A percentile compares a stretch with the other conserved stretches of the same genome.
phyloP scores from a whole-genome alignment of 1,140 invertebrate species.

The Cotesia chilonis region DNA sequence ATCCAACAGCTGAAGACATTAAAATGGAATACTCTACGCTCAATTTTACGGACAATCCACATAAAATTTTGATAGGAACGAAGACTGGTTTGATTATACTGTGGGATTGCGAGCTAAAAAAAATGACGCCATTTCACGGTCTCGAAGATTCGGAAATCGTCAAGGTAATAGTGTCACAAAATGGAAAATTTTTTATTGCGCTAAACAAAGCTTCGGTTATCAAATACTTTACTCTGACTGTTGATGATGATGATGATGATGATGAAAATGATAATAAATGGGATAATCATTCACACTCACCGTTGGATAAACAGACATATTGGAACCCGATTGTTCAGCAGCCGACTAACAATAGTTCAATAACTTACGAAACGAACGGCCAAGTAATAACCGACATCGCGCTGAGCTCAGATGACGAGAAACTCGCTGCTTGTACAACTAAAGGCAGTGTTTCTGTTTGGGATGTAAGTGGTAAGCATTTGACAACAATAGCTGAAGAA shows the following conservation, averaged over 20 bases:
- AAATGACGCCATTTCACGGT: constrained; percentile 50
- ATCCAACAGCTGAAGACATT: constrained; percentile 51
- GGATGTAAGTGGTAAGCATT: constrained; percentile 21
- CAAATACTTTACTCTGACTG: constrained; percentile 53
- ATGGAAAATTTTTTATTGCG: constrained; percentile 53
- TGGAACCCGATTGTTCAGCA: constrained; percentile 51
- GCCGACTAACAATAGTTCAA: constrained; percentile 50
- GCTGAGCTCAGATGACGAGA: constrained; percentile 48
- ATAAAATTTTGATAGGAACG: constrained; percentile 56
- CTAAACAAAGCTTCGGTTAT: constrained; percentile 54
- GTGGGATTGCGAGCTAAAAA: constrained; percentile 51
- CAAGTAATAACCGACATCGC: constrained; percentile 55
- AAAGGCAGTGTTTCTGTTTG: constrained; percentile 51
- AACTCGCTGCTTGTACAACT: constrained; percentile 54
- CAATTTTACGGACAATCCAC: constrained; percentile 53
- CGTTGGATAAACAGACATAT: constrained; percentile 53
- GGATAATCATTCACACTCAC: constrained; percentile 43
- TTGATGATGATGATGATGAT: constrained; percentile 39
- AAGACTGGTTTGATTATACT: constrained; percentile 49
- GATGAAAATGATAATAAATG: background rate
- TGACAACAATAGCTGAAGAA: background rate
- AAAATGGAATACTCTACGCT: constrained; percentile 45
- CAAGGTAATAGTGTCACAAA: constrained; percentile 54
- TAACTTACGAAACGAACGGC: constrained; percentile 45
- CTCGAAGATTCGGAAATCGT: constrained; percentile 47